Evolutionary conservation across 2,888 invertebrate genomes (phyloP), one percentile per base, ranked within the genome.

Genomic region (Pseudanteris insignis): DNA sequence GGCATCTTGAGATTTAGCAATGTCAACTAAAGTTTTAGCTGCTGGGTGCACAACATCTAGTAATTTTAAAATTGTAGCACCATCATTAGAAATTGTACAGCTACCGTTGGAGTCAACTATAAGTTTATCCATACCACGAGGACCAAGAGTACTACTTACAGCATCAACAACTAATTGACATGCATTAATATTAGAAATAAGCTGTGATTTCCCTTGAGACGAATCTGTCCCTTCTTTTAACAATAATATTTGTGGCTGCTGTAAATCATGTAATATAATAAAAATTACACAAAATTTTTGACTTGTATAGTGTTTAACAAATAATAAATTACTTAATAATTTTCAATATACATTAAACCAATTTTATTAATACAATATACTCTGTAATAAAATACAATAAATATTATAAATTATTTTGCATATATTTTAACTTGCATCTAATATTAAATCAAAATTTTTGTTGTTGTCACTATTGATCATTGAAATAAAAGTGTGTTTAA

Each of bases 81-180:
- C 99, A 82, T 99, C 99, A 77, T 99, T 99, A 1, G 98, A 98
- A 69, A 99, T 98, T 1, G 96, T 96, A 0, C 96, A 91, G 77
- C 92, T 94, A 53, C 96, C 95, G 66, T 86, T 85, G 61, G 86
- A 85, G 76, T 94, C 92, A 0, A 99, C 96, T 59, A 99, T 95
- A 41, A 99, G 84, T 81, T 99, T 99, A 82, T 99, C 99, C 96
- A 99, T 96, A 65, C 99, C 99, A 15, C 99, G 88, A 3, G 99
- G 99, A 32, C 99, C 99, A 29, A 99, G 84, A 0, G 99, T 99
- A 1, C 99, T 99, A 54, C 97, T 88, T 62, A 97, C 95, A 26
- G 96, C 92, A 84, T 99, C 98, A 1, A 95, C 95, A 21, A 99
- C 91, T 5, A 89, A 84, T 80, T 95, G 94, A 79, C 97, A 98